Percentiles rank a stretch among this genome's conserved stretches.
Evolutionary conservation across 2,797 vertebrate species (phyloP).

Genomic region (Spinus olivaceus): DNA sequence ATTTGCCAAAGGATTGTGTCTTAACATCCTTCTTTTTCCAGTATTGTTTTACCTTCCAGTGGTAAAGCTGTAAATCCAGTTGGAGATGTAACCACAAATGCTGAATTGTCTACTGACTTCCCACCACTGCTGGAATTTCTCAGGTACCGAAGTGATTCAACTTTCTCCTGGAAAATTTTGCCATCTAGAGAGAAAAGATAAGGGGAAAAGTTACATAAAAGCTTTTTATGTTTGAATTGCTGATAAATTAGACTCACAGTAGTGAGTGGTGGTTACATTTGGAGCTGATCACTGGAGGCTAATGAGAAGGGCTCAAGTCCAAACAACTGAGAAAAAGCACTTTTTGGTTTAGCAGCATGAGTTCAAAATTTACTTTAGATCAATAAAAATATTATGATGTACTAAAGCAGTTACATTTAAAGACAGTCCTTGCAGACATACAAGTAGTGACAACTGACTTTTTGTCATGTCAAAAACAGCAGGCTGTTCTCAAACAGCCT

Average conservation of each 20-base stretch:
- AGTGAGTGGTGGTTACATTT: neutral
- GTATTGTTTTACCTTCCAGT: constrained; percentile 78
- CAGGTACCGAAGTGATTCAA: constrained; percentile 90
- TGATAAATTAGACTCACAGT: neutral
- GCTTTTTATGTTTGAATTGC: neutral
- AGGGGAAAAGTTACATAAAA: neutral
- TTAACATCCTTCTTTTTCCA: neutral
- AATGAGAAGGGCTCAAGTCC: neutral
- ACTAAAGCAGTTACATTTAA: neutral
- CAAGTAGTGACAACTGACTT: neutral
- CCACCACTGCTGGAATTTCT: constrained; percentile 87
- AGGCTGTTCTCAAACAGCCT: neutral
- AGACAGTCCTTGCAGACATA: neutral
- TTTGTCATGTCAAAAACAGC: neutral
- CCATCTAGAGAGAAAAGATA: constrained; percentile 80
- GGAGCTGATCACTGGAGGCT: neutral
- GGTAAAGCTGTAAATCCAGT: constrained; percentile 79
- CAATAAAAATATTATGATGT: neutral
- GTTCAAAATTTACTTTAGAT: neutral
- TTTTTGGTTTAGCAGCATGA: neutral
- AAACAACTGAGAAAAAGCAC: neutral
- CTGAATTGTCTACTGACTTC: constrained; percentile 81
- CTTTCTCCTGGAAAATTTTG: constrained; percentile 94
- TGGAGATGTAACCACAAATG: constrained; percentile 80
- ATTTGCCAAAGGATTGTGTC: neutral